phyloP scores from a whole-genome alignment of 2,888 invertebrate species.

The Herminia tarsipennalis region DNA sequence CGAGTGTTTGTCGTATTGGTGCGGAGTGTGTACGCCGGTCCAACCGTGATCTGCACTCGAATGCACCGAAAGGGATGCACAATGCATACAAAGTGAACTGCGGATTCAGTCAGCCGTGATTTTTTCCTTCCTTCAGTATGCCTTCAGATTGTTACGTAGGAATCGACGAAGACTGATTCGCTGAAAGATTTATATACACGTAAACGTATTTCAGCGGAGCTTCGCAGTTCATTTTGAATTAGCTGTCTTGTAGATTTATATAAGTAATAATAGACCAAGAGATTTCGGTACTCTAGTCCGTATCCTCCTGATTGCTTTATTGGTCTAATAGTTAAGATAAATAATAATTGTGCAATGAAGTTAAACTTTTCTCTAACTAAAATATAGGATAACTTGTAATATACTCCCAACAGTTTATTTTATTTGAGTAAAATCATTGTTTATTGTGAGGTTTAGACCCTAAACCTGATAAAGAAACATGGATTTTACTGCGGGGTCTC shows the following conservation, averaged over 20 bases:
- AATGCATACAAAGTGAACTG: conserved; percentile 74
- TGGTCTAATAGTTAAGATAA: too few relatives aligned
- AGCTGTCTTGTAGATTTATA: not conserved
- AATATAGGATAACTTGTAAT: too few relatives aligned
- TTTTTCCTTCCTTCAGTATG: conserved; percentile 60
- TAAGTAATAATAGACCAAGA: too few relatives aligned
- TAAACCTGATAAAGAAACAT: too few relatives aligned
- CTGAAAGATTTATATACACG: conserved; percentile 40
- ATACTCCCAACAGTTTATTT: too few relatives aligned
- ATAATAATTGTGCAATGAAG: too few relatives aligned
- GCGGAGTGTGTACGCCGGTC: conserved; percentile 50
- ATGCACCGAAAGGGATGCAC: conserved; percentile 63
- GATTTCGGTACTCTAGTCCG: too few relatives aligned
- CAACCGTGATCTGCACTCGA: conserved; percentile 66
- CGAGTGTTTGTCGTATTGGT: conserved; percentile 73
- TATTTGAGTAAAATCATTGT: too few relatives aligned
- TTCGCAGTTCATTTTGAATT: conserved; percentile 6
- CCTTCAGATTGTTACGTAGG: conserved; percentile 50
- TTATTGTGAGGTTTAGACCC: too few relatives aligned
- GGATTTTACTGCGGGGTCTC: too few relatives aligned
- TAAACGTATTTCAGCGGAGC: conserved; percentile 34
- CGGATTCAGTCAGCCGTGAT: conserved; percentile 66
- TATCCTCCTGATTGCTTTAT: too few relatives aligned
- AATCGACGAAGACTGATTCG: conserved; percentile 63
- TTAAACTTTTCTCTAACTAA: too few relatives aligned